Conservation (phyloP, 2,888 invertebrate species). For the Campoplex nolae region DNA sequence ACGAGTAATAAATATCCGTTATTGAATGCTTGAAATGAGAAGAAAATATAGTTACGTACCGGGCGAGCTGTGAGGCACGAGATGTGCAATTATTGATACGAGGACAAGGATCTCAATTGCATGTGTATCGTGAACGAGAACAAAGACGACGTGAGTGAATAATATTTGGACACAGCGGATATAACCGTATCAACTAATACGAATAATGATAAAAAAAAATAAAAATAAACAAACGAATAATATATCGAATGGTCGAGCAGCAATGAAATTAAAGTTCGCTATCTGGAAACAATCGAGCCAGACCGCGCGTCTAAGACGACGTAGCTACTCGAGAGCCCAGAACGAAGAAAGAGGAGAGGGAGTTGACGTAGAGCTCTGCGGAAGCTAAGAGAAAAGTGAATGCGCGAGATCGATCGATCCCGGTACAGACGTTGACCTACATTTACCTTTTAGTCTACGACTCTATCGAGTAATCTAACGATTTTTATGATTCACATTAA, state of each 20-base stretch:
- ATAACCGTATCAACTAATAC: slow-evolving; percentile 1
- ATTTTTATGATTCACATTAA: slow-evolving; percentile 28
- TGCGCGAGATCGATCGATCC: slow-evolving; percentile 70
- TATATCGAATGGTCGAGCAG: background rate
- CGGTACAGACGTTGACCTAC: slow-evolving; percentile 68
- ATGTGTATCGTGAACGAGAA: background rate
- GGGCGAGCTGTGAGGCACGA: background rate
- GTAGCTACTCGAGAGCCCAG: slow-evolving; percentile 52
- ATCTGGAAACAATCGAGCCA: slow-evolving; percentile 57
- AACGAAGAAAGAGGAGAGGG: slow-evolving; percentile 33
- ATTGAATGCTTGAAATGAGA: background rate
- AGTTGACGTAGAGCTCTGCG: slow-evolving; percentile 54
- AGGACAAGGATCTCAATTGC: slow-evolving; percentile 13
- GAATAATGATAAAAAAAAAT: background rate
- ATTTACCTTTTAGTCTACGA: slow-evolving; percentile 59
- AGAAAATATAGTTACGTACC: background rate
- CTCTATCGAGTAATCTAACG: slow-evolving; percentile 54
- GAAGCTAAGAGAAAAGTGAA: slow-evolving; percentile 68
- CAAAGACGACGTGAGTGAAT: background rate
- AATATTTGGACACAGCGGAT: background rate
- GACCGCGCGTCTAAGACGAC: slow-evolving; percentile 54
- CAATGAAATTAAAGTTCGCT: slow-evolving; percentile 26
- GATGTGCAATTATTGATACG: slow-evolving; percentile 6
- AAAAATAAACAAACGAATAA: background rate
- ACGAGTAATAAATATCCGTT: background rate